These are phyloP conservation scores for Drosophila cardini DNA, from an alignment of 1,140 invertebrate species.

Conservation along the genomic window DNA sequence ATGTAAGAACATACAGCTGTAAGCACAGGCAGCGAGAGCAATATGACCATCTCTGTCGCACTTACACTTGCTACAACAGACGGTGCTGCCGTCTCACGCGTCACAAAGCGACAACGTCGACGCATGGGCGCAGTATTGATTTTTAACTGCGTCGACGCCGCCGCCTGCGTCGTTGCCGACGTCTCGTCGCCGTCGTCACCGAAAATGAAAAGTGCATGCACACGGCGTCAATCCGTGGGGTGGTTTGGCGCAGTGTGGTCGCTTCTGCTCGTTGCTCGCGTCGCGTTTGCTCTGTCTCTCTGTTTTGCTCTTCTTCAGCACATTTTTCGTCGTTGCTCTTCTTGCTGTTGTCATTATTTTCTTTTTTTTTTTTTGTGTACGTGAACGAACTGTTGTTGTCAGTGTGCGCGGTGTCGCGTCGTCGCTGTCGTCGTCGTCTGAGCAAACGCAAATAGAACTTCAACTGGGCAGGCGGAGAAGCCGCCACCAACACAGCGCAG, in stretches of 20 bases:
- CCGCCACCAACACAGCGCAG: constrained; percentile 23
- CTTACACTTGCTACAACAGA: constrained; percentile 1
- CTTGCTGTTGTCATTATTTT: constrained; percentile 6
- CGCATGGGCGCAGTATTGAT: constrained; percentile 84
- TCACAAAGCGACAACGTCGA: constrained; percentile 64
- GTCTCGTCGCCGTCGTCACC: constrained; percentile 31
- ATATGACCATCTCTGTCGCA: constrained; percentile 29
- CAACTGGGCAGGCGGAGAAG: constrained; percentile 52
- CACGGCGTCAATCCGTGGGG: constrained; percentile 76
- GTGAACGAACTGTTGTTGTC: constrained; percentile 19
- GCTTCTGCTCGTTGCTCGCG: constrained; percentile 17
- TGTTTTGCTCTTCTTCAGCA: constrained; percentile 14
- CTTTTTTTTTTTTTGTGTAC: background rate
- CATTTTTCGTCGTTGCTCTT: background rate
- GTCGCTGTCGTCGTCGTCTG: constrained; percentile 64
- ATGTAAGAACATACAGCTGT: constrained; percentile 1
- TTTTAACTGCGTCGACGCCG: constrained; percentile 80
- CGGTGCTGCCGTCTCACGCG: constrained; percentile 35
- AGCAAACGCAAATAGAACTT: constrained; percentile 81
- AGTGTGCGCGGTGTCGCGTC: constrained; percentile 36
- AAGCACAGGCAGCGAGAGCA: constrained; percentile 7
- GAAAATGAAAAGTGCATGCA: constrained; percentile 53
- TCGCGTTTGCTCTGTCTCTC: constrained; percentile 28
- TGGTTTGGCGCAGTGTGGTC: constrained; percentile 69
- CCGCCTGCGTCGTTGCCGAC: constrained; percentile 49